phyloP scores from a whole-genome alignment of 2,797 vertebrate genomes.

The Coranthus polyacanthus region DNA sequence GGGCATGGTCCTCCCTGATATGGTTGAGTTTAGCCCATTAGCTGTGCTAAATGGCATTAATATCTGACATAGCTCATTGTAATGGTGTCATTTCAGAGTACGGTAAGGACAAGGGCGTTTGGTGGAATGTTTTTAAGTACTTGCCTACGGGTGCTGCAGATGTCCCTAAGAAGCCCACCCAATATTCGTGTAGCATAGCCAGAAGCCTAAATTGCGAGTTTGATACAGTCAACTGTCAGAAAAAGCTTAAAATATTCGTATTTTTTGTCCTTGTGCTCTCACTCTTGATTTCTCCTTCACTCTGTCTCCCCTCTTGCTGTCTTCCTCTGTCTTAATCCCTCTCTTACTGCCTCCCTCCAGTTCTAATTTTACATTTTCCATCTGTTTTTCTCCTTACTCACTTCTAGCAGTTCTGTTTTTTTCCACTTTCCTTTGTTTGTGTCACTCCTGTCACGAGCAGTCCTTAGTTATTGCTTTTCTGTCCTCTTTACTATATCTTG shows the following conservation, averaged over 20 bases:
- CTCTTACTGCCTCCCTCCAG: slow-evolving; percentile 50
- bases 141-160: slow-evolving; percentile 63
- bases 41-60: slow-evolving; percentile 72
- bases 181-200: slow-evolving; percentile 55
- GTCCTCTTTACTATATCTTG: slow-evolving; percentile 27
- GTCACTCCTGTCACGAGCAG: slow-evolving; percentile 21
- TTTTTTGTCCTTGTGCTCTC: slow-evolving; percentile 72
- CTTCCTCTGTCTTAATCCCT: slow-evolving; percentile 56
- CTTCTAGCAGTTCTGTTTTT: slow-evolving; percentile 33
- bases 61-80: slow-evolving; percentile 80
- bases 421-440: slow-evolving; percentile 38
- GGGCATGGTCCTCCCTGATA: slow-evolving; percentile 74
- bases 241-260: slow-evolving; percentile 64
- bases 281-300: slow-evolving; percentile 52
- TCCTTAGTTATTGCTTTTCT: slow-evolving; percentile 28
- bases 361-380: slow-evolving; percentile 60
- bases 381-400: slow-evolving; percentile 35
- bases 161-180: slow-evolving; percentile 67
- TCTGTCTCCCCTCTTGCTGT: slow-evolving; percentile 39
- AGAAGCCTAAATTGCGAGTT: slow-evolving; percentile 46
- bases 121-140: slow-evolving; percentile 66
- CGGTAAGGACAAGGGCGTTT: slow-evolving; percentile 74
- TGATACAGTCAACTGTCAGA: slow-evolving; percentile 63
- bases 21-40: slow-evolving; percentile 76
- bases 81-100: slow-evolving; percentile 75